Base-by-base conservation (phyloP, 2,888 invertebrate species). In the Scaptodrosophila latifasciaeformis region DNA sequence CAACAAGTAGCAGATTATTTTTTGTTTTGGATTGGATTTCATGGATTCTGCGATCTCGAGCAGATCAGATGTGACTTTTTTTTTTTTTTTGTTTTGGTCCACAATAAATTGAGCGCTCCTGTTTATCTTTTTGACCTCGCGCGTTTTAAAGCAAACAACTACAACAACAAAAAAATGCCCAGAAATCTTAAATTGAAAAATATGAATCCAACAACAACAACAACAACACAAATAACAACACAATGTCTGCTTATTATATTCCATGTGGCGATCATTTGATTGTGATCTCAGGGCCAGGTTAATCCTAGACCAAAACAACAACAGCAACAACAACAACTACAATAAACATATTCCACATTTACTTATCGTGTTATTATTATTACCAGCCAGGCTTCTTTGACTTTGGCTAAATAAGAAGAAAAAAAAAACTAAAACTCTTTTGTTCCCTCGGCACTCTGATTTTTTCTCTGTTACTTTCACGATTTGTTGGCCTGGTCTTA, bases 91-190 rank as follows among this genome's bases (percentile, higher is more conserved):
- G n/a, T n/a, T n/a, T n/a, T n/a, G n/a, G n/a, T n/a, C 15, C 40
- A 5, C 17, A 40, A 21, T 21, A 40, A 40, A 18, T 18, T 21
- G n/a, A 21, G 13, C 40, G 62, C 62, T 64, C 52, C 62, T 52
- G 62, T 64, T 64, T 59, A 64, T 59, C 53, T 40, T 45, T 12
- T 77, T 71, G 81, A 80, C 71, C 71, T 68, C 77, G 80, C 59
- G 58, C 71, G 64, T 65, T 67, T 58, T 48, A 44, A 46, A 49
- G 51, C 50, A 59, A 19, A n/a, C n/a, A n/a, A n/a, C n/a, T n/a
- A n/a, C n/a, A n/a, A n/a, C n/a, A n/a, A n/a, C n/a, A n/a, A n/a
- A n/a, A n/a, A n/a, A n/a, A n/a, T n/a, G n/a, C n/a, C n/a, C n/a
- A n/a, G n/a, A n/a, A n/a, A n/a, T n/a, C n/a, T n/a, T n/a, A n/a